Evolutionary conservation across 1,140 invertebrate species (phyloP), one percentile per base, ranked within the genome.

Genomic region (Oncopeltus fasciatus): DNA sequence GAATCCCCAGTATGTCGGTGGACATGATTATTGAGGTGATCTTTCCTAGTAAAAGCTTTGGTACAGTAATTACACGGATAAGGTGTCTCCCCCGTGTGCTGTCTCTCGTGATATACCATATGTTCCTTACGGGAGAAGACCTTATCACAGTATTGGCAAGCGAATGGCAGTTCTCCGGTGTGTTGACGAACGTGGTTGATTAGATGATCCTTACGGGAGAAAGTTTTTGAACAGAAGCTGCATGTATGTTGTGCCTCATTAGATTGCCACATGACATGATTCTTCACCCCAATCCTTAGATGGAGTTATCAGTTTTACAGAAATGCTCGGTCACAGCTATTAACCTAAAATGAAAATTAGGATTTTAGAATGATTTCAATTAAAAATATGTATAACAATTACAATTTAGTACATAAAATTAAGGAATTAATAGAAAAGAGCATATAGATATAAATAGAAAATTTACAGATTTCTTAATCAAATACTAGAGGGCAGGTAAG

Each of bases 231-330:
- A 72, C 86, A 88, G 72, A 87, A 88, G 73, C 87, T 85, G 71
- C 87, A 89, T 49, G 85, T 82, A 73, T 88, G 86, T n/a, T 86
- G 87, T 51, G 88, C 90, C 74, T 92, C 88, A 63, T 90, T 85
- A 66, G 87, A 89, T 72, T 88, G 84, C 77, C 81, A 76, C 66
- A 80, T 76, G 66, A 83, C 78, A 72, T 87, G 85, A 71, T 89
- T 86, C 31, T 38, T 38, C 31, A 8, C 31, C 14, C 31, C 14
- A 38, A 8, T 38, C 31, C 14, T 38, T 38, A 38, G 14, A 14
- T n/a, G n/a, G n/a, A n/a, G n/a, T n/a, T n/a, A n/a, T n/a, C n/a
- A n/a, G n/a, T n/a, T n/a, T n/a, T n/a, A n/a, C n/a, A n/a, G n/a
- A n/a, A n/a, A n/a, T n/a, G n/a, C n/a, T n/a, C n/a, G n/a, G n/a